These are phyloP conservation scores for Chondrilla cf. caribensis DNA, from an alignment of 37 sponge, comb jelly and placozoan species.

Conservation along the genomic window DNA sequence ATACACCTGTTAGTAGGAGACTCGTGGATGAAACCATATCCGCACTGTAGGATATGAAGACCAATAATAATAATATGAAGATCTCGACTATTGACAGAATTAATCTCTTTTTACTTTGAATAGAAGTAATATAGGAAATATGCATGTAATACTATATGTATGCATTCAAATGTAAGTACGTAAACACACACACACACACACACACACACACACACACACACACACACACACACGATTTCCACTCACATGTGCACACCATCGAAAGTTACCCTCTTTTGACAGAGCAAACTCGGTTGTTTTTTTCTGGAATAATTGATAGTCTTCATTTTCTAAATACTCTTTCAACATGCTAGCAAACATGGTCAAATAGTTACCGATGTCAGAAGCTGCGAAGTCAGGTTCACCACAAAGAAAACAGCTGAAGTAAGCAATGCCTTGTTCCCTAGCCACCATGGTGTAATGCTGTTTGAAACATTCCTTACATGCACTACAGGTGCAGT, in stretches of 20 bases:
- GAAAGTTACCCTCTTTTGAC: conserved; percentile 52
- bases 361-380: conserved; percentile 40
- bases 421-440: conserved; percentile 70
- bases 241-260: conserved; percentile 86
- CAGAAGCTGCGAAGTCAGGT: conserved; percentile 68
- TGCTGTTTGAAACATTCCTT: conserved; percentile 64
- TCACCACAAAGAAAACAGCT: conserved; percentile 69
- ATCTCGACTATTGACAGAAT: too few relatives aligned
- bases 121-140: too few relatives aligned
- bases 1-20: conserved; percentile 15
- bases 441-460: conserved; percentile 53
- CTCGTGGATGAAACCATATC: conserved; percentile 65
- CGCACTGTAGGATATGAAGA: conserved; percentile 39
- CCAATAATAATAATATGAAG: too few relatives aligned
- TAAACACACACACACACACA: background rate
- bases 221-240: background rate
- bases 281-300: conserved; percentile 70
- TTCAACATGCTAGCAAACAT: conserved; percentile 48
- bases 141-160: too few relatives aligned
- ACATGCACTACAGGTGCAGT: conserved; percentile 65
- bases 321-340: conserved; percentile 4
- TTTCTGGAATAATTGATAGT: conserved; percentile 48
- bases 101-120: too few relatives aligned
- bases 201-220: too few relatives aligned
- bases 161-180: too few relatives aligned